phyloP scores from a whole-genome alignment of 2,797 vertebrate species.

The Emydoidea blandingii region DNA sequence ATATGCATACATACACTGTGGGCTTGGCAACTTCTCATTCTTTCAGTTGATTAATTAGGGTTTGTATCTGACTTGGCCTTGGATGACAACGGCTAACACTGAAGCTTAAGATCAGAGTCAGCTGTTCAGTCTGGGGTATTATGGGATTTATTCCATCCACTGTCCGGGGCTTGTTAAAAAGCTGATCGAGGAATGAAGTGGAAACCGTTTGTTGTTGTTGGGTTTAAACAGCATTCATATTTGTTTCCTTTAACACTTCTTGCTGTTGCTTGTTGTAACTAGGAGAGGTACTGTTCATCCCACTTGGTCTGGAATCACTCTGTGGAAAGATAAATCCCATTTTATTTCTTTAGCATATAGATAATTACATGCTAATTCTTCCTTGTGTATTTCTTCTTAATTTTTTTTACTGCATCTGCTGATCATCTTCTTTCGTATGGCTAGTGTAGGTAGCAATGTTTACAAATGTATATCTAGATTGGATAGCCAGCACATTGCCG shows the following conservation, averaged over 20 bases:
- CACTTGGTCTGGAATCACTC: not conserved
- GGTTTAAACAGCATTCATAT: not conserved
- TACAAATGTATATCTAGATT: too few relatives aligned
- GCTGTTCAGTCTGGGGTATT: not conserved
- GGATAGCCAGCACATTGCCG: too few relatives aligned
- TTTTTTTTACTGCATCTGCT: not conserved
- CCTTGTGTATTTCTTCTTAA: not conserved
- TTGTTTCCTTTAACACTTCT: not conserved
- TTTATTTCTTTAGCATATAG: not conserved
- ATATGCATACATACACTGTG: not conserved
- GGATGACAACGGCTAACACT: rapidly evolving
- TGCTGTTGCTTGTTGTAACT: not conserved
- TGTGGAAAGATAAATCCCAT: not conserved
- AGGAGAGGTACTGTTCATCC: not conserved
- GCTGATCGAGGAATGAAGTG: not conserved
- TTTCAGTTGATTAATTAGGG: not conserved
- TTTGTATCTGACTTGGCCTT: not conserved
- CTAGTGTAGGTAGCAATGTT: too few relatives aligned
- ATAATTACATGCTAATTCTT: not conserved
- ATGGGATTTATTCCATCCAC: not conserved
- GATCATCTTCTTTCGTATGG: too few relatives aligned
- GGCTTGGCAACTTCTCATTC: not conserved
- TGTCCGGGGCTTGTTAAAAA: not conserved
- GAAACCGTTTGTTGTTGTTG: not conserved
- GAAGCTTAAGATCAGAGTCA: not conserved